Base-by-base conservation (phyloP, 2,888 invertebrate genomes). In the Lottia scabra region DNA sequence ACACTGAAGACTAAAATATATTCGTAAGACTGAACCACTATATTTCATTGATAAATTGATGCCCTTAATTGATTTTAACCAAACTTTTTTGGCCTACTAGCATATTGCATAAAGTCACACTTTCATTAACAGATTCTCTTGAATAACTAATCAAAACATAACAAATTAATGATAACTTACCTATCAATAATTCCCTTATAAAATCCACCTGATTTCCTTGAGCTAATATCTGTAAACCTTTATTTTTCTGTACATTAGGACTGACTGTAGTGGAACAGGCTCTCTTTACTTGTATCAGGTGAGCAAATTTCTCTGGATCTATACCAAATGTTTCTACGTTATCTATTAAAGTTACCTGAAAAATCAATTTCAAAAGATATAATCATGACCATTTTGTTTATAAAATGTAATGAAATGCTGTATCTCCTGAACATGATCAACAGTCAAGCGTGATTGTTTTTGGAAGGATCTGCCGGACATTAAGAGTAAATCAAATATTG, bases 291-390 rank as follows among this genome's bases (percentile, higher is more conserved):
- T 97, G 96, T 84, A 96, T 95, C 81, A 93, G 92, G 86, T 94
- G 94, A 23, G 94, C 93, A 89, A 98, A 94, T 84, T 94, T 94
- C 38, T 92, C 90, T 74, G 95, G 91, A 82, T 93, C 93, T 82
- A 98, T 95, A 43, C 97, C 96, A 90, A 93, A 98, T 73, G 93
- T 91, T 87, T 96, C 95, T 85, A 98, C 92, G 90, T 98, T 97
- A 81, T 95, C 95, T 2, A 98, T 93, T 68, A 97, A 90, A 0
- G 98, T 98, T 69, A 95, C 94, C 93, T 94, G 88, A 3, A 82
- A 86, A 38, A 26, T 26, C 4, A 66, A 65, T 48, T 15, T 23
- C 6, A 16, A 19, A 23, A 45, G 44, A 8, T n/a, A n/a, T n/a
- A n/a, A n/a, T n/a, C n/a, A n/a, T n/a, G n/a, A n/a, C n/a, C n/a